Percentiles rank a stretch among this genome's conserved stretches.
Evolutionary conservation across 23 tunicate species (phyloP).

Genomic region (Aplidium turbinatum): DNA sequence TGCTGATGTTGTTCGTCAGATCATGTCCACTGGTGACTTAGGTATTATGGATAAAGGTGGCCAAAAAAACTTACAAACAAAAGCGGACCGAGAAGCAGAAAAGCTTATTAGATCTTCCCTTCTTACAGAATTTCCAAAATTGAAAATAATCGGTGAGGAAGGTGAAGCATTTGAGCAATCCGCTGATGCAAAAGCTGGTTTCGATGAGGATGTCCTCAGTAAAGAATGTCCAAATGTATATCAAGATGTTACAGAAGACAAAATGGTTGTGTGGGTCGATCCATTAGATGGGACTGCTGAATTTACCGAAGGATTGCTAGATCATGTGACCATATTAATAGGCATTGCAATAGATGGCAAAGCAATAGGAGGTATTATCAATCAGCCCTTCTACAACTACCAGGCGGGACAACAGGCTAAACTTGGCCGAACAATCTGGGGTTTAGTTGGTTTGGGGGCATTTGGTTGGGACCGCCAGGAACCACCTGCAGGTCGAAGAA

Average conservation of each 20-base stretch:
- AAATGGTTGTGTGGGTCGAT: constrained; percentile 98
- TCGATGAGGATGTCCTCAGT: constrained; percentile 62
- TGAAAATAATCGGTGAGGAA: constrained; percentile 93
- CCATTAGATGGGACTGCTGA: constrained; percentile 99
- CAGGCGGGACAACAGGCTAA: constrained; percentile 65
- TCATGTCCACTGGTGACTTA: constrained; percentile 92
- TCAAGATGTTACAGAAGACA: constrained; percentile 53
- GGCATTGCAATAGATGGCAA: constrained; percentile 97
- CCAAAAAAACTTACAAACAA: constrained; percentile 93
- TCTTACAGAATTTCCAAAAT: constrained; percentile 58
- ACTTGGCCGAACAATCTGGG: constrained; percentile 96
- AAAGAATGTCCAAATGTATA: constrained; percentile 65
- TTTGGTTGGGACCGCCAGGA: constrained; percentile 85
- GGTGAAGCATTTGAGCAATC: constrained; percentile 65
- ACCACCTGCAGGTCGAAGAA: constrained; percentile 67
- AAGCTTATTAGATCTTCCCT: constrained; percentile 83
- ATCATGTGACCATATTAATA: constrained; percentile 93
- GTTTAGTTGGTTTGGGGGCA: constrained; percentile 95
- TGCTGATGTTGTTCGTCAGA: constrained; percentile 83
- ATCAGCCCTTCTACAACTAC: constrained; percentile 97
- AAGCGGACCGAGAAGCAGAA: constrained; percentile 90
- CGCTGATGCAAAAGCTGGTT: constrained; percentile 80
- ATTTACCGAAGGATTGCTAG: constrained; percentile 84
- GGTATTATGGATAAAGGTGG: constrained; percentile 99
- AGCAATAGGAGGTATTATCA: constrained; percentile 95